Conservation (phyloP, 2,113 vertebrate species). For the Ia io region DNA sequence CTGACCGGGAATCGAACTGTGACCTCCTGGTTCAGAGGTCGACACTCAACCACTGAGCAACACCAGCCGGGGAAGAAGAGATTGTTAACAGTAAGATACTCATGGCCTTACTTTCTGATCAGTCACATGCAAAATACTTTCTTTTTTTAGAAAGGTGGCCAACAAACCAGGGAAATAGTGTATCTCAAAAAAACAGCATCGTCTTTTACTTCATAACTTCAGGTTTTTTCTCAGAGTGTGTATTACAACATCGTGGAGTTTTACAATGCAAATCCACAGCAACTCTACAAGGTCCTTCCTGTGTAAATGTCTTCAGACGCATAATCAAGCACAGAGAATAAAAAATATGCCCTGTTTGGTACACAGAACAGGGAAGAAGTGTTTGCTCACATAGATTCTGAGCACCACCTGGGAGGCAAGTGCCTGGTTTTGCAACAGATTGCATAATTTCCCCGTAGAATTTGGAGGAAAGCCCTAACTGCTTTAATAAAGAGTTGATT, state of each 20-base stretch:
- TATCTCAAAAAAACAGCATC: constrained; percentile 3
- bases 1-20: too few relatives aligned
- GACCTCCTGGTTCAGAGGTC: too few relatives aligned
- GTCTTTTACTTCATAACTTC: constrained; percentile 57
- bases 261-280: constrained; percentile 69
- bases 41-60: too few relatives aligned
- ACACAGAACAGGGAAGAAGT: constrained; percentile 75
- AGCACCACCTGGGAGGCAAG: constrained; percentile 85
- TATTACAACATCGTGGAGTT: constrained; percentile 53
- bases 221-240: constrained; percentile 45
- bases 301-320: constrained; percentile 76
- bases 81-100: constrained; percentile 50
- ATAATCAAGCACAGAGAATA: constrained; percentile 70
- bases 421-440: constrained; percentile 86
- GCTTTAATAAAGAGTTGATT: constrained; percentile 86
- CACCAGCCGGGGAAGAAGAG: not conserved
- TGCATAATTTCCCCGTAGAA: constrained; percentile 84
- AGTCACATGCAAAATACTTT: not conserved
- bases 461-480: constrained; percentile 84
- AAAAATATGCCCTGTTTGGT: constrained; percentile 77
- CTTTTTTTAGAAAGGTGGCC: not conserved
- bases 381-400: constrained; percentile 82
- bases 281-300: constrained; percentile 30
- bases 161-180: constrained; percentile 11
- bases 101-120: not conserved